Base-by-base conservation (phyloP, 2,888 invertebrate genomes). In the Phytoseiulus persimilis region DNA sequence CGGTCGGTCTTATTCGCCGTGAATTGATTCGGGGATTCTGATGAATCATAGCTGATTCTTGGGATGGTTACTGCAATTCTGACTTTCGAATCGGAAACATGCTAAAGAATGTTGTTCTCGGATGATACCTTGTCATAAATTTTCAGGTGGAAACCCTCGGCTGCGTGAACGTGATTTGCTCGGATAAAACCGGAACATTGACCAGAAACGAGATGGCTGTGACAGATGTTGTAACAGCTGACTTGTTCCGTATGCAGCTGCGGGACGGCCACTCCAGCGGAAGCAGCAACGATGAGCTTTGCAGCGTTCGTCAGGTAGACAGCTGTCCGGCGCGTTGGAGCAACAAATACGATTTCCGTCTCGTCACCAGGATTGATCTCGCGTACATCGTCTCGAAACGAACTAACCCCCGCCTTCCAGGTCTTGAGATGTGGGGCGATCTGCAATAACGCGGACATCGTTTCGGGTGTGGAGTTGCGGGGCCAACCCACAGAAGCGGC, bases 201-300 rank as follows among this genome's bases (percentile, higher is more conserved):
- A 99, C 99, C 0, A 96, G 97, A 93, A 99, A 99, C 93, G 99
- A 99, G 94, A 99, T 99, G 99, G 99, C 99, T 0, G 98, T 97
- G n/a, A 98, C 98, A 0, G 95, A 96, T 45, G 95, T 99, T 90
- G 95, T 96, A 32, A 97, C 98, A 0, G 96, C 98, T 0, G 98
- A 98, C 89, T 39, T 91, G 28, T 91, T 91, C 90, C 87, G 87
- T 2, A 45, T 87, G 32, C 87, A 87, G 23, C 39, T 87, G n/a
- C 87, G 87, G 33, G 87, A 87, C 87, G 87, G 87, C 5, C 87
- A 87, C 65, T 65, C 65, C 9, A 65, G 65, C 28, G 65, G 65
- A 18, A 65, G 28, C 65, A 65, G 65, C 65, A 65, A 65, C 33
- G n/a, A 87, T 33, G 32, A 87, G 28, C 87, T 87, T 33, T n/a